Conservation (phyloP, 2,888 invertebrate genomes). For the Electrophaes corylata region DNA sequence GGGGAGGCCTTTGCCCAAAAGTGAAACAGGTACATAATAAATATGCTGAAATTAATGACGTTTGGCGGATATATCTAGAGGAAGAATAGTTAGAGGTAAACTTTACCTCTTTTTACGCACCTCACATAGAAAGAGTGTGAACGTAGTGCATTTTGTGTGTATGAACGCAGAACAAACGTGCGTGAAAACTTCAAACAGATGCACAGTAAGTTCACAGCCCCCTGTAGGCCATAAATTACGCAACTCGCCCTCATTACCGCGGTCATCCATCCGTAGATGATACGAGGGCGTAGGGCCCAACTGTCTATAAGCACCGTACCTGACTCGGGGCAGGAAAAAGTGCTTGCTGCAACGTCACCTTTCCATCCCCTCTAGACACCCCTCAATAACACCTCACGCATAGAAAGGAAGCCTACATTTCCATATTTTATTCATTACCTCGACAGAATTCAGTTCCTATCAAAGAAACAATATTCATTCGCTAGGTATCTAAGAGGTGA, state of each 20-base stretch:
- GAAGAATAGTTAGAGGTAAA: too few species aligned
- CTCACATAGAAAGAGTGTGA: conserved; percentile 20
- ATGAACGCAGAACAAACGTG: conserved; percentile 61
- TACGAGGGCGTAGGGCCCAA: conserved; percentile 60
- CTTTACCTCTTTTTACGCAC: not conserved
- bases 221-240: conserved; percentile 68
- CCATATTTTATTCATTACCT: conserved; percentile 25
- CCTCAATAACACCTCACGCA: not conserved
- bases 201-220: conserved; percentile 63
- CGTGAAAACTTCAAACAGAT: conserved; percentile 81
- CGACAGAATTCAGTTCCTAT: conserved; percentile 18
- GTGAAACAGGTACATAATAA: too few species aligned
- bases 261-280: conserved; percentile 72
- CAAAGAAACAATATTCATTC: conserved; percentile 31
- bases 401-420: conserved; percentile 10
- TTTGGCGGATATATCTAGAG: too few species aligned
- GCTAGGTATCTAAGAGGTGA: conserved; percentile 36
- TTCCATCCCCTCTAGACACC: not conserved
- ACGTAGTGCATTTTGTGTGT: conserved; percentile 18
- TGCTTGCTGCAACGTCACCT: conserved; percentile 41
- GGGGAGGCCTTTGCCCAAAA: too few species aligned
- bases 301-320: conserved; percentile 50
- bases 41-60: too few species aligned
- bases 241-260: conserved; percentile 78
- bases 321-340: conserved; percentile 29